Evolutionary conservation across 2,113 vertebrate genomes (phyloP).

Genomic region (Sturnus vulgaris): DNA sequence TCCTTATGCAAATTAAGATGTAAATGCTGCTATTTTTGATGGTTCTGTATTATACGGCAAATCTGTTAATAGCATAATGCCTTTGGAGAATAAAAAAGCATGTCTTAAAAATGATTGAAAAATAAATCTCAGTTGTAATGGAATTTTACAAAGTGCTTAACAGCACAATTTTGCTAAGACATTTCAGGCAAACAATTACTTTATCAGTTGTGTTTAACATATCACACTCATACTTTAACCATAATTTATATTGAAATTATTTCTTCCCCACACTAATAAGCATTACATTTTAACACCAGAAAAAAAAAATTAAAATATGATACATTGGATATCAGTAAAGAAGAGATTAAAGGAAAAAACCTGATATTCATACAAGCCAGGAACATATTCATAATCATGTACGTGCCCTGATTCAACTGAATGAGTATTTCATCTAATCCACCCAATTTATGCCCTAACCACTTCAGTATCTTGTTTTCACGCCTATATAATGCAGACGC

Average conservation of each 20-base stretch:
- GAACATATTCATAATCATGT: not conserved
- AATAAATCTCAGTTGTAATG: slow-evolving; percentile 33
- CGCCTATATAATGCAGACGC: not conserved
- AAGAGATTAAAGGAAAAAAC: not conserved
- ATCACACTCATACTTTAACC: slow-evolving; percentile 11
- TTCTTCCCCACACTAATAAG: slow-evolving; percentile 25
- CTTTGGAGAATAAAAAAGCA: not conserved
- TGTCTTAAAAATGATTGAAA: slow-evolving; percentile 3
- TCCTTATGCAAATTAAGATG: not conserved
- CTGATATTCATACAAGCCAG: not conserved
- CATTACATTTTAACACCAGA: not conserved
- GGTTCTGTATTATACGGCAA: not conserved
- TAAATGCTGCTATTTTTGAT: not conserved
- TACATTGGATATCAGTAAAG: not conserved
- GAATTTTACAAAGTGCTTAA: slow-evolving; percentile 37
- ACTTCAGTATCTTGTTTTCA: not conserved
- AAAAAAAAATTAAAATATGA: not conserved
- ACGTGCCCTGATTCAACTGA: not conserved
- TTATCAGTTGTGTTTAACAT: slow-evolving; percentile 38
- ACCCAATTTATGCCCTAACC: not conserved
- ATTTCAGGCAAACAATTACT: not conserved
- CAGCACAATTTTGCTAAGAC: not conserved
- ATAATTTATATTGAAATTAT: slow-evolving; percentile 10
- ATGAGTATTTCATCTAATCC: not conserved
- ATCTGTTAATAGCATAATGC: not conserved